These are phyloP conservation scores for Sebastes kiyomatsui DNA, from an alignment of 2,797 vertebrate species.

Conservation along the genomic window DNA sequence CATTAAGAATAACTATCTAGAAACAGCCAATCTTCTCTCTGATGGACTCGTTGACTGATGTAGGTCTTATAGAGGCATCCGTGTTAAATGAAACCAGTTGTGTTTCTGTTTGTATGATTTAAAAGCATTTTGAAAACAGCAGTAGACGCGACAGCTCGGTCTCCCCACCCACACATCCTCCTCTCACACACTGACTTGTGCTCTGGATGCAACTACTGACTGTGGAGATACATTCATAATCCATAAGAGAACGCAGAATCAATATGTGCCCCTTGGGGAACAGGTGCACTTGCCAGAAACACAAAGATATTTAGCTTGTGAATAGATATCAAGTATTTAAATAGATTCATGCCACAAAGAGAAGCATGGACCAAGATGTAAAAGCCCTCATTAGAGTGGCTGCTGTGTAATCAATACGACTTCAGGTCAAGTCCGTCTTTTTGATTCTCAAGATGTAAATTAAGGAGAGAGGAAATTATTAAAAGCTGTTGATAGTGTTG, in stretches of 20 bases:
- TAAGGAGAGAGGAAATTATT: neutral
- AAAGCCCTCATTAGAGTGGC: neutral
- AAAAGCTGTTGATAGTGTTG: neutral
- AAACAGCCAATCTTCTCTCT: neutral
- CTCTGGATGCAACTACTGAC: neutral
- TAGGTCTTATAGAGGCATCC: no score
- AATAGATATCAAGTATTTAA: constrained; percentile 1
- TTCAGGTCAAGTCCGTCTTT: neutral
- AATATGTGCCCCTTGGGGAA: constrained; percentile 34
- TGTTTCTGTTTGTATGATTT: neutral
- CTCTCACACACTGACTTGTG: neutral
- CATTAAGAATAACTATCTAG: no score
- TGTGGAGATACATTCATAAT: constrained; percentile 30
- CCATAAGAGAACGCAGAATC: constrained; percentile 20
- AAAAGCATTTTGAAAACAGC: neutral
- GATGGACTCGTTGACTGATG: neutral
- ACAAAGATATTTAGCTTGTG: neutral
- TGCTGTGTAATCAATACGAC: neutral
- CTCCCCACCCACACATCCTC: neutral
- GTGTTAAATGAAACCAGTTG: no score
- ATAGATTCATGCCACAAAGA: neutral
- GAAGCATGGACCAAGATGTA: neutral
- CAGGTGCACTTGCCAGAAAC: constrained; percentile 8
- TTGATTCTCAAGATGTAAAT: neutral
- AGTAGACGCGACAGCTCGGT: neutral